These are phyloP conservation scores for Tetraodon nigroviridis DNA, from an alignment of 2,113 vertebrate genomes.

Conservation along the genomic window DNA sequence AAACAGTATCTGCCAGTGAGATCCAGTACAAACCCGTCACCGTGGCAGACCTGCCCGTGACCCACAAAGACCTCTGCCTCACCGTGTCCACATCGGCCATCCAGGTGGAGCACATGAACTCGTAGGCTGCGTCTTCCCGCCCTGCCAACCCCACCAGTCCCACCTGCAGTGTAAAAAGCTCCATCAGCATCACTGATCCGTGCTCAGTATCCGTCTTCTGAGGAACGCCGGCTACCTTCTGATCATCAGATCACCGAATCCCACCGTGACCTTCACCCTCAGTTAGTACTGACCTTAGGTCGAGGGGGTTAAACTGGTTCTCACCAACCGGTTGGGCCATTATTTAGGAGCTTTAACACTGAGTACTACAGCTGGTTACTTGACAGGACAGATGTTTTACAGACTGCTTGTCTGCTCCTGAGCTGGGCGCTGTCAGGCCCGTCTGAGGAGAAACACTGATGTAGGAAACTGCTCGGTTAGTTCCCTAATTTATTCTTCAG, in stretches of 20 bases:
- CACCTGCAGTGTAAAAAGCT: constrained; percentile 43
- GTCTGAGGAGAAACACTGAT: constrained; percentile 37
- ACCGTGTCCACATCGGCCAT: constrained; percentile 92
- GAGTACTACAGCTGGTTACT: constrained; percentile 21
- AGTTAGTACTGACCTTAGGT: constrained; percentile 3
- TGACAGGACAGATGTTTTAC: constrained; percentile 35
- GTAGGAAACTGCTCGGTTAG: background rate
- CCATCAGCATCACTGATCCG: constrained; percentile 18
- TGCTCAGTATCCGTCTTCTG: constrained; percentile 28
- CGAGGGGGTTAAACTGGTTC: constrained; percentile 1
- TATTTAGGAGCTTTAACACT: constrained; percentile 26
- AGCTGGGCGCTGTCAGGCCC: constrained; percentile 12
- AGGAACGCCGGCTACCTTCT: background rate
- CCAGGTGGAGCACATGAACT: constrained; percentile 80
- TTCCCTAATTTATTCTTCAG: constrained; percentile 1
- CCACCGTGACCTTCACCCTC: constrained; percentile 6
- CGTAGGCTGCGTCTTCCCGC: constrained; percentile 56
- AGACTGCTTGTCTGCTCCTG: constrained; percentile 21
- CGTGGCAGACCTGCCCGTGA: constrained; percentile 74
- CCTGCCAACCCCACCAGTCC: constrained; percentile 9
- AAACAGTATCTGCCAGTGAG: constrained; percentile 80
- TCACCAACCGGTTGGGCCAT: background rate
- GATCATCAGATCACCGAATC: constrained; percentile 9
- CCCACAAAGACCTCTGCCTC: constrained; percentile 97
- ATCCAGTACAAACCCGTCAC: constrained; percentile 78